These are phyloP conservation scores for Temnothorax unifasciatus DNA, from an alignment of 2,888 invertebrate species.

Conservation along the genomic window DNA sequence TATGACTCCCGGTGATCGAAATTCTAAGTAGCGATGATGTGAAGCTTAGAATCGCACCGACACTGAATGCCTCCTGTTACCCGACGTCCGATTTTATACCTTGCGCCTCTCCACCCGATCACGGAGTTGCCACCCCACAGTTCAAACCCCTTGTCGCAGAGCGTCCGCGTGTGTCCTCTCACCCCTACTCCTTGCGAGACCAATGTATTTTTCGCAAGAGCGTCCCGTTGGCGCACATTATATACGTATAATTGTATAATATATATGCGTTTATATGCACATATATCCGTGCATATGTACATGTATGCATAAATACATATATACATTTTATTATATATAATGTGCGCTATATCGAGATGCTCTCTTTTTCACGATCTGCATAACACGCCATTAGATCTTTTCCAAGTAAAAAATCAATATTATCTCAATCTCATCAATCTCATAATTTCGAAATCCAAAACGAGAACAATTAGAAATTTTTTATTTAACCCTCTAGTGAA, in stretches of 20 bases:
- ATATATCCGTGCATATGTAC: too few relatives aligned
- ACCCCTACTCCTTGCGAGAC: conserved; percentile 24
- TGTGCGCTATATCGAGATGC: background rate
- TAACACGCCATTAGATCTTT: background rate
- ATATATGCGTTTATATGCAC: too few relatives aligned
- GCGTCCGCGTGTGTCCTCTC: conserved; percentile 46
- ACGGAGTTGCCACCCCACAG: conserved; percentile 28
- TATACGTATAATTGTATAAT: background rate
- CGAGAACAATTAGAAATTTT: background rate
- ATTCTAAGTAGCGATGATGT: conserved; percentile 62
- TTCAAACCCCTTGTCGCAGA: conserved; percentile 65
- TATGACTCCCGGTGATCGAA: conserved; percentile 25
- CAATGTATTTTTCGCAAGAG: background rate
- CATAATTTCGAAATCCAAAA: background rate
- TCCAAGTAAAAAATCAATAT: background rate
- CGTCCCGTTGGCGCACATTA: background rate
- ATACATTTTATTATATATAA: background rate
- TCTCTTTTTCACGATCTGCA: background rate
- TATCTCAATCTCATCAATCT: background rate
- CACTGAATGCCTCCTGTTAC: conserved; percentile 78
- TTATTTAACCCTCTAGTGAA: background rate
- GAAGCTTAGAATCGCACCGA: conserved; percentile 69
- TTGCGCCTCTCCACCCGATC: conserved; percentile 65
- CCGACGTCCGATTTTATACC: conserved; percentile 81
- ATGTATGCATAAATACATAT: too few relatives aligned